These are phyloP conservation scores for Scelioninae gen. 1 DNA, from an alignment of 2,888 invertebrate species.

Conservation along the genomic window DNA sequence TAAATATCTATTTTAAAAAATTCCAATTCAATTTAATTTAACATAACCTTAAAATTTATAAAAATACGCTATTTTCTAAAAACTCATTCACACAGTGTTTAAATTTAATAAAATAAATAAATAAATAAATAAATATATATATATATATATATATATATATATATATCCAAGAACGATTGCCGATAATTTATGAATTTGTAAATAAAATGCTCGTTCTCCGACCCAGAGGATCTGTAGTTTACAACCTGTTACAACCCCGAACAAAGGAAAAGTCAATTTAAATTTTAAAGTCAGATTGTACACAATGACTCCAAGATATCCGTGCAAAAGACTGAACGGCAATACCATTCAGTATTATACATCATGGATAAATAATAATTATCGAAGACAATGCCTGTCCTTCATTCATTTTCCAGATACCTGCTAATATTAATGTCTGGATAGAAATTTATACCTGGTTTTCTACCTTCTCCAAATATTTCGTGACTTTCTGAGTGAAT, in stretches of 20 bases:
- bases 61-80: no score
- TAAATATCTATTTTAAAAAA: no score
- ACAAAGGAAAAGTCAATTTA: constrained; percentile 42
- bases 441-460: constrained; percentile 15
- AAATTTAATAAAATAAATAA: no score
- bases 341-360: constrained; percentile 12
- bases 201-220: constrained; percentile 31
- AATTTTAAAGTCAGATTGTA: constrained; percentile 18
- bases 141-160: no score
- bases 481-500: constrained; percentile 21
- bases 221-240: constrained; percentile 1
- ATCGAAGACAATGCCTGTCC: constrained; percentile 30
- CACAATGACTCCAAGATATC: constrained; percentile 6
- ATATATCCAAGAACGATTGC: not conserved
- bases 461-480: constrained; percentile 27
- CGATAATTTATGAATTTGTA: constrained; percentile 43
- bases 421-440: constrained; percentile 41
- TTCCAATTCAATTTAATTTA: no score
- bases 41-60: no score
- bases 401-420: constrained; percentile 46
- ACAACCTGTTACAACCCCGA: constrained; percentile 34
- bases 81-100: no score
- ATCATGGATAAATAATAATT: constrained; percentile 43
- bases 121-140: no score
- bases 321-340: constrained; percentile 24